Base-by-base conservation (phyloP, 2,888 invertebrate genomes). In the Caenorhabditis sp. region DNA sequence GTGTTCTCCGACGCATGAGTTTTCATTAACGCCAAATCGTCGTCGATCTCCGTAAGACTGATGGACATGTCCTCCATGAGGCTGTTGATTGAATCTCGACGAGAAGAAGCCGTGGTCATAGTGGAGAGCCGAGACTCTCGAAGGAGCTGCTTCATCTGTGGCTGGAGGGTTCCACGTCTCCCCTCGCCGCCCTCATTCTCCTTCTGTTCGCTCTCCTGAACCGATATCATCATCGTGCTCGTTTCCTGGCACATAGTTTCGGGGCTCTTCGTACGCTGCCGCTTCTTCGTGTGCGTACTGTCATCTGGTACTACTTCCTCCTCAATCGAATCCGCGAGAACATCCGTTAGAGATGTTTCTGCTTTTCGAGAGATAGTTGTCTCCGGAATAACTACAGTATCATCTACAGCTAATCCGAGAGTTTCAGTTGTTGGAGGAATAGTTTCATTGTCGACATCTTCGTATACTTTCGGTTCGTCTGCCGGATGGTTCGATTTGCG, bases 31-130 rank as follows among this genome's bases (percentile, higher is more conserved):
- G 24, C 1, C 40, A n/a, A 22, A 20, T 61, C 40, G 6, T 35
- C 47, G 15, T 35, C 28, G 56, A 44, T 44, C 13, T 40, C 60
- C 9, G 64, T 2, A 9, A 35, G 9, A 15, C 6, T 60, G 8
- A 74, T 22, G 0, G 35, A 40, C 64, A 74, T 80, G 13, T 80
- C 80, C n/a, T 60, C 56, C 71, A 76, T 70, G 13, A 70, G 58
- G 67, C 76, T 76, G 11, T 61, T 62, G 22, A 81, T 74, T 8
- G 81, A 81, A 5, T 70, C 65, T 8, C 67, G 37, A 15, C 55
- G 22, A 6, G 71, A 62, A 6, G 76, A 76, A 37, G 44, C 67
- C 5, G 65, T 47, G 18, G 80, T 69, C 40, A 72, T 37, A 3
- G 62, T 62, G 1, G 69, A 61, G 2, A 69, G 13, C 13, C 80